Percentiles rank a stretch among this genome's conserved stretches.
These are phyloP conservation scores for Premnoplex brunnescens DNA, from an alignment of 2,797 vertebrate genomes.

Conservation along the genomic window DNA sequence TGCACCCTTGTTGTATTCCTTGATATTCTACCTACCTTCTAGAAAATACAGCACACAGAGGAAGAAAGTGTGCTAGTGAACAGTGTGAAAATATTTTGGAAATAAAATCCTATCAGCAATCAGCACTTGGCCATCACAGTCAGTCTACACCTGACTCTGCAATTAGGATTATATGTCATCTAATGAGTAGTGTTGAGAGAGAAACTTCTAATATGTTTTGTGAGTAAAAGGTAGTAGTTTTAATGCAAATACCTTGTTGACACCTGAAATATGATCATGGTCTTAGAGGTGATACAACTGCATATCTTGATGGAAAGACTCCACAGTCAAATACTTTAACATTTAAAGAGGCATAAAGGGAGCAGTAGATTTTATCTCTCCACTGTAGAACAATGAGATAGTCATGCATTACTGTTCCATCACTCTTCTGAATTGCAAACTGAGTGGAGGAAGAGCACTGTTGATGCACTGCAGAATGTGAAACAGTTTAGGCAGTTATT, in stretches of 20 bases:
- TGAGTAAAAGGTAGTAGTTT: not conserved
- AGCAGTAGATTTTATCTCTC: constrained; percentile 11
- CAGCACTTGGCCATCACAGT: not conserved
- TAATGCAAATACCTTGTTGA: not conserved
- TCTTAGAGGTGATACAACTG: not conserved
- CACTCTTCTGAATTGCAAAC: constrained; percentile 12
- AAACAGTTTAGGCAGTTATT: constrained; percentile 50
- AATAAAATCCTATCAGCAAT: not conserved
- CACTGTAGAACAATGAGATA: not conserved
- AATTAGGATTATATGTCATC: not conserved
- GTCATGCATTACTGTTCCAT: constrained; percentile 29
- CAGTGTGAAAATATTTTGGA: not conserved
- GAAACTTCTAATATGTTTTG: not conserved
- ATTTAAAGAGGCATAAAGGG: not conserved
- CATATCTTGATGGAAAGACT: not conserved
- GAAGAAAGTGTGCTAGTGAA: not conserved
- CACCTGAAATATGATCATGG: not conserved
- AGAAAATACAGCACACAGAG: not conserved
- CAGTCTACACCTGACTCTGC: not conserved
- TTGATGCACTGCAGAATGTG: constrained; percentile 55
- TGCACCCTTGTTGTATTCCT: not conserved
- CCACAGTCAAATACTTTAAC: not conserved
- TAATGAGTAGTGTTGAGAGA: not conserved
- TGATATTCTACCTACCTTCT: not conserved
- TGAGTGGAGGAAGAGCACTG: constrained; percentile 15